phyloP scores from a whole-genome alignment of 2,113 vertebrate genomes.

The Abramis brama region DNA sequence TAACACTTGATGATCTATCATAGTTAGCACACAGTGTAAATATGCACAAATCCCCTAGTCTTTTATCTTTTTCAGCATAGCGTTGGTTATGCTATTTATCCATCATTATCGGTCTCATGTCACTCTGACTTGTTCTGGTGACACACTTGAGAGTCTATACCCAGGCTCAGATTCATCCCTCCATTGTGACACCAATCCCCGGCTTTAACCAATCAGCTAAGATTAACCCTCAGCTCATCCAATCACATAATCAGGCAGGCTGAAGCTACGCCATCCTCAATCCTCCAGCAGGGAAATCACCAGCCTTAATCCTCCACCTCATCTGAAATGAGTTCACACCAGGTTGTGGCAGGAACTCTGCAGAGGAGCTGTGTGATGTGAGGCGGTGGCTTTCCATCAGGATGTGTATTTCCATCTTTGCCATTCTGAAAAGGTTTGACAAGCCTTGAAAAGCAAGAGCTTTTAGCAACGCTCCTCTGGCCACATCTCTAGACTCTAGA shows the following conservation, averaged over 20 bases:
- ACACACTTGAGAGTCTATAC: slow-evolving; percentile 25
- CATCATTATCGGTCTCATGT: slow-evolving; percentile 22
- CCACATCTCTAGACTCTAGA: neutral
- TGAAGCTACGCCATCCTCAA: slow-evolving; percentile 24
- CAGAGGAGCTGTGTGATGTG: neutral
- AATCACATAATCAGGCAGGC: slow-evolving; percentile 40
- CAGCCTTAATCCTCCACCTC: slow-evolving; percentile 32
- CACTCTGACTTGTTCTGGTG: slow-evolving; percentile 33
- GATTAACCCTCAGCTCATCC: slow-evolving; percentile 40
- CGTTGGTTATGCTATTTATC: neutral
- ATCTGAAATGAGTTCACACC: slow-evolving; percentile 45
- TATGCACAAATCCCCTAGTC: neutral
- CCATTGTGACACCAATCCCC: slow-evolving; percentile 22
- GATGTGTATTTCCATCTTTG: slow-evolving; percentile 39
- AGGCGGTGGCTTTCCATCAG: neutral
- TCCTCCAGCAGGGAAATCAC: slow-evolving; percentile 45
- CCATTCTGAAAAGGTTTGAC: slow-evolving; percentile 30
- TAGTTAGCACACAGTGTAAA: neutral
- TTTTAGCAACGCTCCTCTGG: neutral
- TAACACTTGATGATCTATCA: neutral
- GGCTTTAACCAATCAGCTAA: slow-evolving; percentile 40
- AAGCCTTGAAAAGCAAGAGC: slow-evolving; percentile 4
- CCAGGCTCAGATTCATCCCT: slow-evolving; percentile 17
- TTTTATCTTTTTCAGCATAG: neutral
- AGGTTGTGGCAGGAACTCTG: slow-evolving; percentile 24